phyloP scores from a whole-genome alignment of 2,797 vertebrate species.

The Anabacerthia variegaticeps region DNA sequence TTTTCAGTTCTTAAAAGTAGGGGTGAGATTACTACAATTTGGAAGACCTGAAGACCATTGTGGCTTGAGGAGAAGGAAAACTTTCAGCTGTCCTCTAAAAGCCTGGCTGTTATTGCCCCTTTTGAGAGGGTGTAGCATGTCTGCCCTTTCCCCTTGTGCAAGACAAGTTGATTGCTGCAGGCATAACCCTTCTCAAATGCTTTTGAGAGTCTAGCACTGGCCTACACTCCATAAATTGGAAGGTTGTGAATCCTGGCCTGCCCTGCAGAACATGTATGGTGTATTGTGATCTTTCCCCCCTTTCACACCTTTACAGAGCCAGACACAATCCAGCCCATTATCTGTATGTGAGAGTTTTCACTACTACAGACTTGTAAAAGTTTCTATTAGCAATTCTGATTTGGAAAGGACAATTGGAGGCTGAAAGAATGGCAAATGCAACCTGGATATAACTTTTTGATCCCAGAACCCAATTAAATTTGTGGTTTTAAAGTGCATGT shows the following conservation, averaged over 20 bases:
- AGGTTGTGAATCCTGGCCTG: background rate
- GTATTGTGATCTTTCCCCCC: background rate
- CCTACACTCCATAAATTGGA: background rate
- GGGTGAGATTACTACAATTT: background rate
- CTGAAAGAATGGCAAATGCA: constrained; percentile 60
- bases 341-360: constrained; percentile 10
- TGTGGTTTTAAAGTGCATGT: constrained; percentile 35
- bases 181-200: background rate
- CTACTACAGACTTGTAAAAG: constrained; percentile 18
- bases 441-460: constrained; percentile 58
- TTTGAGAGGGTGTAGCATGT: background rate
- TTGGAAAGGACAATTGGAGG: constrained; percentile 50
- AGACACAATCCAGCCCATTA: constrained; percentile 23
- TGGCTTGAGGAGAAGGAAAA: background rate
- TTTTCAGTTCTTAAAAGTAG: constrained; percentile 1
- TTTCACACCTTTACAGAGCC: background rate
- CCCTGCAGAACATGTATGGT: background rate
- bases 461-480: constrained; percentile 67
- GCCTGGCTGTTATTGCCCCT: background rate
- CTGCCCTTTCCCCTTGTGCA: background rate
- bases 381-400: constrained; percentile 65
- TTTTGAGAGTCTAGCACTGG: constrained; percentile 4
- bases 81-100: background rate
- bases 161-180: background rate
- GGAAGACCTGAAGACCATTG: background rate